These are phyloP conservation scores for Lethocerus indicus DNA, from an alignment of 1,140 invertebrate species.

Conservation along the genomic window DNA sequence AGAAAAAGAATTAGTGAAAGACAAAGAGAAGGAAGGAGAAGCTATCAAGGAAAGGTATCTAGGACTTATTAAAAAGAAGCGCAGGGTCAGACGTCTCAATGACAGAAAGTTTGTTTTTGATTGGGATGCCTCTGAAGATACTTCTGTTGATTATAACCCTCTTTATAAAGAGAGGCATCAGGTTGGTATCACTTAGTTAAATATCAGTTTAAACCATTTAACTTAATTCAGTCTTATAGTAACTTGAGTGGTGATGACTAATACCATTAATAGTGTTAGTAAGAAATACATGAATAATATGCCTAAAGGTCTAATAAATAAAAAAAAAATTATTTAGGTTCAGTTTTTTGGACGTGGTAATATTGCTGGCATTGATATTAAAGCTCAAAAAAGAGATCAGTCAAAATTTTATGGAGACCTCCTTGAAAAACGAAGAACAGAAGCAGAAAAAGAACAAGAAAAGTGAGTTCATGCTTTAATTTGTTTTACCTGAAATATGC, in stretches of 20 bases:
- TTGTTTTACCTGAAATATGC: too few species aligned
- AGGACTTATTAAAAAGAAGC: conserved; percentile 87
- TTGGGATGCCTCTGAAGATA: conserved; percentile 98
- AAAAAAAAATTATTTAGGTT: conserved; percentile 25
- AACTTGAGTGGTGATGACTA: too few species aligned
- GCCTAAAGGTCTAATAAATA: neutral
- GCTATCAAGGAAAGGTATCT: conserved; percentile 90
- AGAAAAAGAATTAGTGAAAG: conserved; percentile 44
- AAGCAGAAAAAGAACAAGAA: conserved; percentile 96
- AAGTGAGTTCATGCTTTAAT: conserved; percentile 32
- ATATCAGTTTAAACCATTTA: too few species aligned
- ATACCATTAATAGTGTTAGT: too few species aligned
- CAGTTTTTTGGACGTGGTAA: conserved; percentile 98
- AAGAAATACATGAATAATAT: too few species aligned
- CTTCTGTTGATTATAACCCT: conserved; percentile 92
- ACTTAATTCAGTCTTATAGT: too few species aligned
- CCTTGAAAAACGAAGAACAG: conserved; percentile 84
- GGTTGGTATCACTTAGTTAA: too few species aligned
- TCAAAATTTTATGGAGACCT: conserved; percentile 96
- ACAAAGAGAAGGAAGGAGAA: conserved; percentile 81
- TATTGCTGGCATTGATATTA: conserved; percentile 93
- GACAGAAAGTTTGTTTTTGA: conserved; percentile 99
- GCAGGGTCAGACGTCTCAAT: conserved; percentile 79
- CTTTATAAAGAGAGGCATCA: conserved; percentile 94
- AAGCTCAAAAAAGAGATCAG: conserved; percentile 93